Conservation (phyloP, 1,140 invertebrate genomes). For the Papilio aristodemus region DNA sequence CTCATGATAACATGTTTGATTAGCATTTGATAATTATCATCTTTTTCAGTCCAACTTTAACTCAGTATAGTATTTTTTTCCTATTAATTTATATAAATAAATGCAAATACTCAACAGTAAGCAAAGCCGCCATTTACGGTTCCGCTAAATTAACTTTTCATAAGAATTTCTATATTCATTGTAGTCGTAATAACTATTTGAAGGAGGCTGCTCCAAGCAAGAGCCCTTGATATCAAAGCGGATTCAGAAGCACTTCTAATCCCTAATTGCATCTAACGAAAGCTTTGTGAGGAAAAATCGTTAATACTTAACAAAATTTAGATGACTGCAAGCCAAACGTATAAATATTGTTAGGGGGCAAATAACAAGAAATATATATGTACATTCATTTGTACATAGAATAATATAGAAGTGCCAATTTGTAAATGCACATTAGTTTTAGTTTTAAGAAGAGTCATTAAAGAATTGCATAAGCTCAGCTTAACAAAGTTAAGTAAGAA, state of each 20-base stretch:
- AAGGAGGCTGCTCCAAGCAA: background rate
- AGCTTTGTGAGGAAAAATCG: background rate
- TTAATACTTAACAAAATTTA: constrained; percentile 1
- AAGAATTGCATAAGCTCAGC: no score
- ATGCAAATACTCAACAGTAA: background rate
- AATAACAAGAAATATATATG: background rate
- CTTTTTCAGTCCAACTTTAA: no score
- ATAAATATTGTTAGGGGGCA: background rate
- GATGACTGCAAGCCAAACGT: background rate
- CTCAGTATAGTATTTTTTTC: background rate
- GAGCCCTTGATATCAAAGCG: constrained; percentile 12
- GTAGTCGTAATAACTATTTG: background rate
- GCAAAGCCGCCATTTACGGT: background rate
- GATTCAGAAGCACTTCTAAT: constrained; percentile 9
- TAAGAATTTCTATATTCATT: background rate
- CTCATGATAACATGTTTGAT: no score
- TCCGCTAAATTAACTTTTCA: background rate
- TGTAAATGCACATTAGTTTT: no score
- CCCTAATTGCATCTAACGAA: constrained; percentile 17
- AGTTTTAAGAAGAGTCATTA: no score
- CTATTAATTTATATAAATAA: background rate
- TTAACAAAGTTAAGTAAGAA: no score
- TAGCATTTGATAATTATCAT: no score
- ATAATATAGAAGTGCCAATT: no score
- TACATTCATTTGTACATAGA: no score